Base-by-base conservation (phyloP, 2,888 invertebrate genomes). In the Tridacna crocea region DNA sequence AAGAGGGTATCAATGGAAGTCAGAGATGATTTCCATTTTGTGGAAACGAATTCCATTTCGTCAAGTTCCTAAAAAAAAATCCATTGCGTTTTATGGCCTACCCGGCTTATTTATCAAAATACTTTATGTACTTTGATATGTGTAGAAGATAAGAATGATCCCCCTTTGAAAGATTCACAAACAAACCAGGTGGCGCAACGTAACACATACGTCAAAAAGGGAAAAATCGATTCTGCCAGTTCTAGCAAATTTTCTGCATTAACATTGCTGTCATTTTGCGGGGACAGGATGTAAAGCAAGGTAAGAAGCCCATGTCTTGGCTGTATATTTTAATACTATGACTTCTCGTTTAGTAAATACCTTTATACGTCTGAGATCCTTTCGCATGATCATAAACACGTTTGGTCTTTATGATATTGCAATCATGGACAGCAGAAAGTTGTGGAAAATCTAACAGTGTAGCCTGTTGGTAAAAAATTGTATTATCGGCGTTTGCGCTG, bases 231-330 rank as follows among this genome's bases (percentile, higher is more conserved):
- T 70, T 13, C 51, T 10, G 24, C 70, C n/a, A 70, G 70, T 70
- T 70, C 26, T 26, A 70, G 70, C 70, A 70, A 61, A 51, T 51
- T 51, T 70, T 70, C 70, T 24, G 48, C 51, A 70, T 48, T 51
- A 22, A 51, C 51, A 17, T 22, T 22, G 51, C 70, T 70, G 70
- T 70, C 70, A 70, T 26, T 70, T 15, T 48, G 48, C 70, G 70
- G 51, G 48, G 70, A 70, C 51, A 51, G 51, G 70, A 70, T 51
- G 48, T n/a, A n/a, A 24, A 70, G 12, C 70, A 51, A 70, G 70
- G 70, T 70, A 70, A 70, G 48, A 22, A n/a, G n/a, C 48, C 51
- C 4, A 24, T 0, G 48, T 48, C 3, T n/a, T n/a, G 27, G 46
- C 46, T n/a, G n/a, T 17, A n/a, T 46, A 66, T 46, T 6, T 66